Percentiles rank a stretch among this genome's conserved stretches.
These are phyloP conservation scores for Periophthalmodon schlosseri DNA, from an alignment of 2,113 vertebrate species.

Conservation along the genomic window DNA sequence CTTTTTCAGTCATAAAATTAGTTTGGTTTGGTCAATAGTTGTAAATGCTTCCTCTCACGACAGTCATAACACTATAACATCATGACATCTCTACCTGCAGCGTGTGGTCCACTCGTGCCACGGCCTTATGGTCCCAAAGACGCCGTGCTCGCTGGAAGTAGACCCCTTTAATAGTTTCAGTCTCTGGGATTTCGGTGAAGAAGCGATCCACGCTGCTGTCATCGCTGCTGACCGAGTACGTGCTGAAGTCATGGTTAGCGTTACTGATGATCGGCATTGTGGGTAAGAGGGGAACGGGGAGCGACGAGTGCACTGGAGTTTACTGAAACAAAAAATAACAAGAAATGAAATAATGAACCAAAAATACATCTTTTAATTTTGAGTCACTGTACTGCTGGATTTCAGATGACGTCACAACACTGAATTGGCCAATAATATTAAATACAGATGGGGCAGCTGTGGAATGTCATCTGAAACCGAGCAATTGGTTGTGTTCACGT, in stretches of 20 bases:
- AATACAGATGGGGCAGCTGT: no score
- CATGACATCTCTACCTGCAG: slow-evolving; percentile 41
- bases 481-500: no score
- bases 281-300: slow-evolving; percentile 14
- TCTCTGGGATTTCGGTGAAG: slow-evolving; percentile 77
- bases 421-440: no score
- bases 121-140: slow-evolving; percentile 67
- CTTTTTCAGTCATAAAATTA: no score
- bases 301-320: not conserved
- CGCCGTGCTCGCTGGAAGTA: slow-evolving; percentile 84
- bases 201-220: slow-evolving; percentile 83
- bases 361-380: no score
- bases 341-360: no score
- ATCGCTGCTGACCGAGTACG: slow-evolving; percentile 79
- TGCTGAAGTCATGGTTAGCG: slow-evolving; percentile 82
- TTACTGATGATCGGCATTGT: slow-evolving; percentile 87
- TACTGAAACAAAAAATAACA: not conserved
- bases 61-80: no score
- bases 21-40: no score
- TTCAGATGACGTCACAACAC: no score
- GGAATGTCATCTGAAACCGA: no score
- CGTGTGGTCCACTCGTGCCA: slow-evolving; percentile 69
- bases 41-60: no score
- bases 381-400: no score
- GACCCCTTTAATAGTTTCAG: slow-evolving; percentile 83